These are phyloP conservation scores for Melanchra persicariae DNA, from an alignment of 2,888 invertebrate species.

Conservation along the genomic window DNA sequence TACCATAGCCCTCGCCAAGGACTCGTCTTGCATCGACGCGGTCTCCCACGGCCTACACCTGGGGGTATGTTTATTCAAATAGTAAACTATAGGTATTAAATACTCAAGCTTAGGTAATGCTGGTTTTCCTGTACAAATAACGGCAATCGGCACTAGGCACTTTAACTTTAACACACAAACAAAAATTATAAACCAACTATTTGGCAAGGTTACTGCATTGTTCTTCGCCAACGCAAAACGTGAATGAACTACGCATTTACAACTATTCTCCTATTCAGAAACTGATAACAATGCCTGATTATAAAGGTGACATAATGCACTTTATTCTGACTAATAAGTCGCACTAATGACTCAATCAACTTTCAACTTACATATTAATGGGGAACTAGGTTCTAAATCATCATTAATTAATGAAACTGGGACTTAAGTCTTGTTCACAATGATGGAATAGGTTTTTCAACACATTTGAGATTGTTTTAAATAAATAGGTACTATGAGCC, in stretches of 20 bases:
- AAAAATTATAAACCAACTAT: slow-evolving; percentile 45
- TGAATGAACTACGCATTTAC: slow-evolving; percentile 39
- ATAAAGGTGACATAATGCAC: slow-evolving; percentile 61
- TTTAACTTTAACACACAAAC: slow-evolving; percentile 17
- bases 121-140: slow-evolving; percentile 9
- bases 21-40: too few species aligned
- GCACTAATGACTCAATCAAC: slow-evolving; percentile 48
- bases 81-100: neutral
- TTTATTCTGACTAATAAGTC: slow-evolving; percentile 44
- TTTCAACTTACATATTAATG: slow-evolving; percentile 52
- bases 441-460: neutral
- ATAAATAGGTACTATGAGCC: too few species aligned
- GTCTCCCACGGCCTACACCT: too few species aligned
- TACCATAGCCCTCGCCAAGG: too few species aligned
- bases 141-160: neutral
- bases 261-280: slow-evolving; percentile 38
- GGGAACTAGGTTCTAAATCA: slow-evolving; percentile 39
- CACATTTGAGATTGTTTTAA: neutral
- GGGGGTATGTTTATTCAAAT: too few species aligned
- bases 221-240: slow-evolving; percentile 52
- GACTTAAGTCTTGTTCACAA: slow-evolving; percentile 26
- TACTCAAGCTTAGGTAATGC: too few species aligned
- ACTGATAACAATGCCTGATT: slow-evolving; percentile 54
- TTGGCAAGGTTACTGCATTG: slow-evolving; percentile 58
- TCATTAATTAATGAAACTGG: slow-evolving; percentile 38